Conservation (phyloP, 2,113 vertebrate species). For the Charina bottae region DNA sequence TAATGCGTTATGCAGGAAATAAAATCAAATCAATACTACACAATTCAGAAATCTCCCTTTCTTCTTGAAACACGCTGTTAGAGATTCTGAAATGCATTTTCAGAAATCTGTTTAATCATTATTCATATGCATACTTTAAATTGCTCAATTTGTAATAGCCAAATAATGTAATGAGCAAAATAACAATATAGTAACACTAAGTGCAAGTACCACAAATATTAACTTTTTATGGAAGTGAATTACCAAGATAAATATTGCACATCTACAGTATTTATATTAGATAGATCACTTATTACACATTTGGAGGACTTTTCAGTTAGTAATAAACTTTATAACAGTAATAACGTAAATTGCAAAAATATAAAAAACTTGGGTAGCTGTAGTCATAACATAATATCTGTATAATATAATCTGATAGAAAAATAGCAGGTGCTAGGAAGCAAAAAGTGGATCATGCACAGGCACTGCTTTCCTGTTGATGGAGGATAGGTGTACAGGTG, state of each 20-base stretch:
- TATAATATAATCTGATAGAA: background rate
- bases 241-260: background rate
- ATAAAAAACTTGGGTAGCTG: background rate
- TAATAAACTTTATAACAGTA: background rate
- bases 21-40: constrained; percentile 51
- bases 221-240: background rate
- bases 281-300: background rate
- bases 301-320: background rate
- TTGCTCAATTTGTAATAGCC: background rate
- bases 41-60: background rate
- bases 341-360: background rate
- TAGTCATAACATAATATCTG: background rate
- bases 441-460: background rate
- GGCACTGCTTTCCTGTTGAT: background rate
- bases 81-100: constrained; percentile 15
- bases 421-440: background rate
- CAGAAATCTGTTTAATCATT: background rate
- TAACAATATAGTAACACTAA: background rate
- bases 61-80: constrained; percentile 4
- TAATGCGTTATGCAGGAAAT: constrained; percentile 45
- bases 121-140: background rate
- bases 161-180: constrained; percentile 1
- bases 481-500: background rate
- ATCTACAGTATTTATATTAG: background rate
- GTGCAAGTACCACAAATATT: background rate